These are phyloP conservation scores for Epinephelus malabaricus DNA, from an alignment of 2,797 vertebrate species.

Conservation along the genomic window DNA sequence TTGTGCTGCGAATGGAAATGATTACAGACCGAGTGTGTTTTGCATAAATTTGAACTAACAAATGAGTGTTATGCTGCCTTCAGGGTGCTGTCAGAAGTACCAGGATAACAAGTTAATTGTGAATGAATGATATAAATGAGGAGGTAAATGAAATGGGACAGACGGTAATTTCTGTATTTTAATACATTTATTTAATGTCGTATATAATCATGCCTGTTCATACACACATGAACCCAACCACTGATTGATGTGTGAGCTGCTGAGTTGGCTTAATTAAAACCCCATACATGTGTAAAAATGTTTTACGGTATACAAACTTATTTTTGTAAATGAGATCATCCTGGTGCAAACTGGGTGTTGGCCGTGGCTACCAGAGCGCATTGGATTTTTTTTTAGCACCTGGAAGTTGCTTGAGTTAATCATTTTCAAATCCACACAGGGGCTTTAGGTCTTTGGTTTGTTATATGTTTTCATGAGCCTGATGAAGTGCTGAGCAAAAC, in stretches of 20 bases:
- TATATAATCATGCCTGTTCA: constrained; percentile 43
- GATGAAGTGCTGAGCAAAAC: constrained; percentile 40
- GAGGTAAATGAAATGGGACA: constrained; percentile 53
- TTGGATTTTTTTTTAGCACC: not conserved
- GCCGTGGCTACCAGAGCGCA: not conserved
- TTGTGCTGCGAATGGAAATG: constrained; percentile 41
- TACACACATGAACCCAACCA: constrained; percentile 21
- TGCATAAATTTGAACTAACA: constrained; percentile 60
- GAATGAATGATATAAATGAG: constrained; percentile 57
- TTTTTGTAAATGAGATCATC: constrained; percentile 5
- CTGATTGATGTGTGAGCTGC: constrained; percentile 31
- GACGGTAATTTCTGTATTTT: constrained; percentile 49
- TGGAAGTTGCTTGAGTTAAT: not conserved
- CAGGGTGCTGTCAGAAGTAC: constrained; percentile 51
- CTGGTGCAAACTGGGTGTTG: not conserved
- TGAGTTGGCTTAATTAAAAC: constrained; percentile 27
- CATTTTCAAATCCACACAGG: constrained; percentile 27
- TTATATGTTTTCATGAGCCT: constrained; percentile 41
- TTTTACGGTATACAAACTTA: not conserved
- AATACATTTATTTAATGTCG: constrained; percentile 43
- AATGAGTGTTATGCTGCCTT: constrained; percentile 52
- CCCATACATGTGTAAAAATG: constrained; percentile 2
- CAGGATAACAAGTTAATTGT: constrained; percentile 36
- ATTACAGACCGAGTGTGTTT: constrained; percentile 37
- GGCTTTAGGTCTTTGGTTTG: constrained; percentile 18